These are phyloP conservation scores for Parnassius orleans DNA, from an alignment of 2,888 invertebrate species.

Conservation along the genomic window DNA sequence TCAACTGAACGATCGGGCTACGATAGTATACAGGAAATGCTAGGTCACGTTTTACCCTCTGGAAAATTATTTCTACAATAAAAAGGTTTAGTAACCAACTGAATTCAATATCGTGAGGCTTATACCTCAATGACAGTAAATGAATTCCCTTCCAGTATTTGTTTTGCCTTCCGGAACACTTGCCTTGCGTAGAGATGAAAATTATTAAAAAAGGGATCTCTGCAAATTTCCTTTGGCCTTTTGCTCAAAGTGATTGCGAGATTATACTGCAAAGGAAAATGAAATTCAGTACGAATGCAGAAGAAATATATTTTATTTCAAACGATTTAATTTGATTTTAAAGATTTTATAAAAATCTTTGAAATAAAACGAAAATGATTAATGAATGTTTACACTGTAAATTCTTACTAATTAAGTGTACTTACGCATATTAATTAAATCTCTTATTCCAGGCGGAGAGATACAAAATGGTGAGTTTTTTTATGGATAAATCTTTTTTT, in stretches of 20 bases:
- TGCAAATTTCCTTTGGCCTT: constrained; percentile 39
- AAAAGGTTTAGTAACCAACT: not conserved
- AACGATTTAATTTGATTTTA: not conserved
- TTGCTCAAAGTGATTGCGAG: constrained; percentile 41
- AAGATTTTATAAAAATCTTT: not conserved
- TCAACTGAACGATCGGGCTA: no score
- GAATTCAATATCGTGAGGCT: not conserved
- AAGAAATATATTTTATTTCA: constrained; percentile 30
- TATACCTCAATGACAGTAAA: constrained; percentile 23
- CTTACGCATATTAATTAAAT: not conserved
- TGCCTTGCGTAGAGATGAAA: constrained; percentile 28
- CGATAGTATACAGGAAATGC: no score
- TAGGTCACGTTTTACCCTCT: no score
- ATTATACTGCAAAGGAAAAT: constrained; percentile 42
- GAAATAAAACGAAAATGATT: not conserved
- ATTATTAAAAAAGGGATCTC: constrained; percentile 31
- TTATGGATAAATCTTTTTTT: not conserved
- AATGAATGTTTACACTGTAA: not conserved
- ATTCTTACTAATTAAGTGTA: not conserved
- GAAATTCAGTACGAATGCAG: constrained; percentile 40
- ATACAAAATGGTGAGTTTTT: not conserved
- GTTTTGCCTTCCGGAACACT: constrained; percentile 27
- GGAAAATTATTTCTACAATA: not conserved
- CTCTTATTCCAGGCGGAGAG: not conserved
- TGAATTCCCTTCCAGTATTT: constrained; percentile 26